Conservation (phyloP, 2,888 invertebrate genomes). For the Dasypogon diadema region DNA sequence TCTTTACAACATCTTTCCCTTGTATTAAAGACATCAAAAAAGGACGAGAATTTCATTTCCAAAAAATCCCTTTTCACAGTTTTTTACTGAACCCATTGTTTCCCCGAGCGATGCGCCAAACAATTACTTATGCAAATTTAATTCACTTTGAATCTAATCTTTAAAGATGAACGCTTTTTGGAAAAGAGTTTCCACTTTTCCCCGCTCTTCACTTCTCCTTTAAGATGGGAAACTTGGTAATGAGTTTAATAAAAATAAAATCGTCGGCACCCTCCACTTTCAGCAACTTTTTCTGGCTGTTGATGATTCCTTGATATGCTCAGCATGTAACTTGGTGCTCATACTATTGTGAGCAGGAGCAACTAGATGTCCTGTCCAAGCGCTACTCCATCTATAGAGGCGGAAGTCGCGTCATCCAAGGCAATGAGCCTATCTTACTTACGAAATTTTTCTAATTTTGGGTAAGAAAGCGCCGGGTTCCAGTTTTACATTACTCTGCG, state of each 20-base stretch:
- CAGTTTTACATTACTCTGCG: not conserved
- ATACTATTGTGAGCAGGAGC: not conserved
- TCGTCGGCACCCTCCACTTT: not conserved
- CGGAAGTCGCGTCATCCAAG: not conserved
- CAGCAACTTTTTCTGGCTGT: not conserved
- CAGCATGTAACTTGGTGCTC: not conserved
- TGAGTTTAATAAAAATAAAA: not conserved
- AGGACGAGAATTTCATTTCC: not conserved
- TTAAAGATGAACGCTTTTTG: conserved; percentile 9
- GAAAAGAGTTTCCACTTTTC: too few species aligned
- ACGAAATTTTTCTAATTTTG: not conserved
- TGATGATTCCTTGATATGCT: not conserved
- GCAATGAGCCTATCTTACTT: not conserved
- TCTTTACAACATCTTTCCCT: not conserved
- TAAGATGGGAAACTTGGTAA: not conserved
- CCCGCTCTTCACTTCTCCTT: not conserved
- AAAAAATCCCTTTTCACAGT: not conserved
- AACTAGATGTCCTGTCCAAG: not conserved
- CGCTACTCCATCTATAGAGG: not conserved
- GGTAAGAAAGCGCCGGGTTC: not conserved
- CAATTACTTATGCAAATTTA: conserved; percentile 47
- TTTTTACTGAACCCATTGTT: conserved; percentile 27
- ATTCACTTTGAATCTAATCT: conserved; percentile 40
- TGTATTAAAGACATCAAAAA: conserved; percentile 15
- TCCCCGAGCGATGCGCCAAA: conserved; percentile 15